Conservation (phyloP, 1,140 invertebrate genomes). For the Bilobella aurantiaca region DNA sequence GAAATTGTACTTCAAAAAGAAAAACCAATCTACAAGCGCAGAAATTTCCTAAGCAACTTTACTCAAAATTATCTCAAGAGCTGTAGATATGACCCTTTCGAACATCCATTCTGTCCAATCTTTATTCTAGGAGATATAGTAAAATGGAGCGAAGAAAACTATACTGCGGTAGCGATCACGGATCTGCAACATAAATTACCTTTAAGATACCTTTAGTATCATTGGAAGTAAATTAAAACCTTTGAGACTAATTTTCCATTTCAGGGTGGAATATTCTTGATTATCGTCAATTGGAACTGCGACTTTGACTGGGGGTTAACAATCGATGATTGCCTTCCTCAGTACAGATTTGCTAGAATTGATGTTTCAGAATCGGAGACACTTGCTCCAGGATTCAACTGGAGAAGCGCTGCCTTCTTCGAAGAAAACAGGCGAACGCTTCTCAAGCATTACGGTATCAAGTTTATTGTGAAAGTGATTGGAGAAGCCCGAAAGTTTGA, state of each 20-base stretch:
- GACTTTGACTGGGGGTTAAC: conserved; percentile 42
- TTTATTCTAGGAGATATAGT: conserved; percentile 44
- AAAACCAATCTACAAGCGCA: conserved; percentile 24
- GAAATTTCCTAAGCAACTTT: conserved; percentile 42
- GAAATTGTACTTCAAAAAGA: neutral
- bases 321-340: conserved; percentile 42
- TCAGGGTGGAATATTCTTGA: conserved; percentile 44
- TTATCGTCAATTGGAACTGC: conserved; percentile 47
- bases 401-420: conserved; percentile 23
- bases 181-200: too few relatives aligned
- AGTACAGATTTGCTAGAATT: conserved; percentile 43
- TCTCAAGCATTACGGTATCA: conserved; percentile 47
- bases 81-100: conserved; percentile 39
- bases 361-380: conserved; percentile 36
- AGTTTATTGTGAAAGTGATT: conserved; percentile 44
- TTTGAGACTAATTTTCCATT: neutral
- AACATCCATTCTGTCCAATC: conserved; percentile 43
- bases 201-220: too few relatives aligned
- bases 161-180: conserved; percentile 36
- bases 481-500: conserved; percentile 46
- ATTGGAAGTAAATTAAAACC: neutral
- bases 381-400: conserved; percentile 39
- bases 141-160: conserved; percentile 38
- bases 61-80: conserved; percentile 38
- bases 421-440: conserved; percentile 35